Base-by-base conservation (phyloP, 2,888 invertebrate genomes). In the Mycalesis mineus region DNA sequence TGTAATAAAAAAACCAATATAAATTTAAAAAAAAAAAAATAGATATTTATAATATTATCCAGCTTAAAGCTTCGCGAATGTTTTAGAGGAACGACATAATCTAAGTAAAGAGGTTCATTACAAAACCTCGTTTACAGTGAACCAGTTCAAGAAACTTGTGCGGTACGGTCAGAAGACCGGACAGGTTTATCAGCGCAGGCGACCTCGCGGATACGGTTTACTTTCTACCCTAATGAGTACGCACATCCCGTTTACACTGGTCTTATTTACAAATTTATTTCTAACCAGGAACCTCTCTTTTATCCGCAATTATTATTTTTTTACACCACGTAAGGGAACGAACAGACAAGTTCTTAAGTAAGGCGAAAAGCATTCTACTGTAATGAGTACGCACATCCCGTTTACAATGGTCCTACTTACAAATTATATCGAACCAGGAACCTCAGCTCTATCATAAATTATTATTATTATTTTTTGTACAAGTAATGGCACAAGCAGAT, bases 121-220 rank as follows among this genome's bases (percentile, higher is more conserved):
- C 80, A 78, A 76, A 22, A 74, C 70, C 78, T 74, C 69, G 76
- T 71, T 78, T 72, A 74, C 74, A 70, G 77, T 73, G 68, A 74
- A 84, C 84, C 78, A 80, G 86, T 86, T 80, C 73, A 66, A 74
- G 75, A 79, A 80, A 81, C 81, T 80, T 78, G 81, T 79, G 78
- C 73, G 67, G 68, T 69, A 71, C 71, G 72, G 68, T 64, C 66
- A 61, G 61, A 58, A 62, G 58, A 61, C 71, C 57, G 68, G 80
- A 85, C 87, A 80, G 84, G 88, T 86, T 84, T 80, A 71, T 74
- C 80, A 80, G 80, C 82, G 77, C 83, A 80, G 77, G 77, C 78
- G 75, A 75, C 80, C 78, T 85, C 76, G 80, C 87, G 88, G 86
- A 88, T 85, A 78, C 80, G 80, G 81, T 83, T 83, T 87, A 87